phyloP scores from a whole-genome alignment of 2,797 vertebrate species.

The Parotocinclus haroldoi region DNA sequence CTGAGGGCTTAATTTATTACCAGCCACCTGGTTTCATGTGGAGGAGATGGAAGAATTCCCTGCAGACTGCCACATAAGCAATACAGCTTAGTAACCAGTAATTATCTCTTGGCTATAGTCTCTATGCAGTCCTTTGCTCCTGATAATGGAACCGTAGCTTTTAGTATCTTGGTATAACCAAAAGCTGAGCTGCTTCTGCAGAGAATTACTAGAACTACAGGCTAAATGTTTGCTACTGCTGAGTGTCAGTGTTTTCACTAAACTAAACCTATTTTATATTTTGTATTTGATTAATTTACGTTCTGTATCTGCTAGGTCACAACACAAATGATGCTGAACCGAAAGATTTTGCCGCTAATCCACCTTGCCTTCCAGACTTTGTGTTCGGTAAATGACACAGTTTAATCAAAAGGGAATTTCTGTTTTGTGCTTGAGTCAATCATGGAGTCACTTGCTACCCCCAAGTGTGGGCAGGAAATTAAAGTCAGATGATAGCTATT shows the following conservation, averaged over 20 bases:
- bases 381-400: too few relatives aligned
- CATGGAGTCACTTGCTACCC: constrained; percentile 13
- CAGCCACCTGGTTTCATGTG: constrained; percentile 29
- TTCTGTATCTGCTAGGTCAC: too few relatives aligned
- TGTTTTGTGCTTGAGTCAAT: not conserved
- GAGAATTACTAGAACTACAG: not conserved
- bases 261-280: too few relatives aligned
- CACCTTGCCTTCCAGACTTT: too few relatives aligned
- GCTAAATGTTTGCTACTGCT: too few relatives aligned
- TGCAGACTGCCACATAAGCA: constrained; percentile 1
- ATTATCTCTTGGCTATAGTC: constrained; percentile 4
- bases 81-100: constrained; percentile 10
- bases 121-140: constrained; percentile 2
- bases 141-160: not conserved
- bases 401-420: too few relatives aligned
- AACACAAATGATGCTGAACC: too few relatives aligned
- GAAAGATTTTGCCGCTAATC: too few relatives aligned
- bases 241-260: too few relatives aligned
- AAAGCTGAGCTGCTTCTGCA: not conserved
- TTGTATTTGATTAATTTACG: too few relatives aligned
- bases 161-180: not conserved
- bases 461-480: constrained; percentile 50
- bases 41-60: constrained; percentile 4
- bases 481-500: constrained; percentile 61
- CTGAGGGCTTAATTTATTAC: constrained; percentile 41